A percentile compares a stretch with the other conserved stretches of the same genome.
These are phyloP conservation scores for Poecile montanus DNA, from an alignment of 2,797 vertebrate genomes.

Conservation along the genomic window DNA sequence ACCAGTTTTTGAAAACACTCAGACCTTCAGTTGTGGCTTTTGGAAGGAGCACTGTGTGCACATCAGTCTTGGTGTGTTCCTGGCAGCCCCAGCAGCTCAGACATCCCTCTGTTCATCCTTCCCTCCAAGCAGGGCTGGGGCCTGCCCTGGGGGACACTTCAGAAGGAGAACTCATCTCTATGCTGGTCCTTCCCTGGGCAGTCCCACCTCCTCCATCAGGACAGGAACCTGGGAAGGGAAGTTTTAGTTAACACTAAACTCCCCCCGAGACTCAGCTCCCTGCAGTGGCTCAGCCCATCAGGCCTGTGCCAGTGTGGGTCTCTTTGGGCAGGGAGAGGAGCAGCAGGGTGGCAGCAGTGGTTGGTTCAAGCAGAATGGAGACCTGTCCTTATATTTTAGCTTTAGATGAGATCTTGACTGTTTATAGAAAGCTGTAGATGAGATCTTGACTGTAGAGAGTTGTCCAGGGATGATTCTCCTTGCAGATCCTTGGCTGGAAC, in stretches of 20 bases:
- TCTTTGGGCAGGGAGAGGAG: not conserved
- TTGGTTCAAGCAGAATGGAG: not conserved
- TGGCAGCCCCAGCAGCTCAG: not conserved
- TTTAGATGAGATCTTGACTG: not conserved
- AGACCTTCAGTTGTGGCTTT: not conserved
- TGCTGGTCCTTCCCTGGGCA: not conserved
- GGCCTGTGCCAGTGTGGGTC: not conserved
- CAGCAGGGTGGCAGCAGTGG: fast-evolving
- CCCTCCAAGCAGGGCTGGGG: not conserved
- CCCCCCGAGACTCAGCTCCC: not conserved
- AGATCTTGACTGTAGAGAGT: not conserved
- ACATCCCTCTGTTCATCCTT: not conserved
- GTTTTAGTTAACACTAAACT: not conserved
- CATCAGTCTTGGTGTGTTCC: fast-evolving
- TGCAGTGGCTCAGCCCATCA: not conserved
- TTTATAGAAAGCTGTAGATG: too few relatives aligned
- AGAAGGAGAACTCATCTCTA: not conserved
- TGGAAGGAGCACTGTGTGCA: fast-evolving
- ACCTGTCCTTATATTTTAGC: not conserved
- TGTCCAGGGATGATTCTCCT: not conserved
- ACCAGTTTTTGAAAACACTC: not conserved
- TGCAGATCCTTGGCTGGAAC: not conserved
- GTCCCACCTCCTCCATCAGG: not conserved
- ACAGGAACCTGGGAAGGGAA: not conserved
- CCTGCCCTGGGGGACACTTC: not conserved